Percentiles rank a stretch among this genome's conserved stretches.
These are phyloP conservation scores for Delichon dasypus DNA, from an alignment of 2,797 vertebrate genomes.

Conservation along the genomic window DNA sequence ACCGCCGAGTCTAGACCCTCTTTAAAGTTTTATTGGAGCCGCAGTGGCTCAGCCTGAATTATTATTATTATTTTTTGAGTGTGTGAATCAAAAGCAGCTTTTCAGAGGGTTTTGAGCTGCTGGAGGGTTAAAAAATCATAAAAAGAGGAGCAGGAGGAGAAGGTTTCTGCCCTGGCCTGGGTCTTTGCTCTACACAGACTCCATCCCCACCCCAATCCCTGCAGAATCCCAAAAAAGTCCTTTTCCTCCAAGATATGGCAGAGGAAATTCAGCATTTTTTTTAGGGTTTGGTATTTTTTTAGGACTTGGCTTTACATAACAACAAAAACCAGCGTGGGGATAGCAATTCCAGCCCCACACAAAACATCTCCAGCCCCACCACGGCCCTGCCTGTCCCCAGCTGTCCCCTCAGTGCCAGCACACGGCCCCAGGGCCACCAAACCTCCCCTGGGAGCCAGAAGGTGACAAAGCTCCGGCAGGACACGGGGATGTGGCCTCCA, in stretches of 20 bases:
- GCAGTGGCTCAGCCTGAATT: background rate
- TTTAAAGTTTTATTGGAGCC: background rate
- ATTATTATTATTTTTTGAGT: background rate
- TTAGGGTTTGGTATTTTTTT: conserved; percentile 67
- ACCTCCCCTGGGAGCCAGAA: background rate
- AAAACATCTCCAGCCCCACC: background rate
- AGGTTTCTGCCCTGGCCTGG: background rate
- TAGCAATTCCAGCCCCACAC: conserved; percentile 55
- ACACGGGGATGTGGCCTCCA: background rate
- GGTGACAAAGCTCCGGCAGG: background rate
- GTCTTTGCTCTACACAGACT: background rate
- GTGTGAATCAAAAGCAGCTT: background rate
- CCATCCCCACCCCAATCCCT: background rate
- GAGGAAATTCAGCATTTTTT: conserved; percentile 68
- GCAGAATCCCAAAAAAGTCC: conserved; percentile 2
- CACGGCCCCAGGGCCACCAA: background rate
- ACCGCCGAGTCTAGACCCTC: background rate
- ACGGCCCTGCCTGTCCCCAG: background rate
- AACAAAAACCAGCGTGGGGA: conserved; percentile 8
- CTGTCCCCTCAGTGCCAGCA: background rate
- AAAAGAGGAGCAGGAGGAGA: background rate
- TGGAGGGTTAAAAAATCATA: background rate
- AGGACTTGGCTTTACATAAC: conserved; percentile 65
- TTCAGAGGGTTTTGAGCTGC: background rate
- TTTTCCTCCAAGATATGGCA: conserved; percentile 39